These are phyloP conservation scores for Kuschelorhynchus macadamiae DNA, from an alignment of 2,888 invertebrate species.

Conservation along the genomic window DNA sequence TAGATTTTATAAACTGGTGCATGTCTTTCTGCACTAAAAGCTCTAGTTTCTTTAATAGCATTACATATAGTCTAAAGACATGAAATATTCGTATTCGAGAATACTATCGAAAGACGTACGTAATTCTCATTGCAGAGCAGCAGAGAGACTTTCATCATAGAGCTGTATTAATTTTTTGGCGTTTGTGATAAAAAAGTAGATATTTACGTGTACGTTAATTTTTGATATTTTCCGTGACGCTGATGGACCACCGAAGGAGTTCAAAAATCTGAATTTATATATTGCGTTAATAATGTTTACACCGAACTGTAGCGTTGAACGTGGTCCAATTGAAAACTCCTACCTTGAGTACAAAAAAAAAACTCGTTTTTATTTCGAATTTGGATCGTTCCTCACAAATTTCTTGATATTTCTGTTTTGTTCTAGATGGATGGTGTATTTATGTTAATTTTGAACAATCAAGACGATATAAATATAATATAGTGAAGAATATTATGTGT, in stretches of 20 bases:
- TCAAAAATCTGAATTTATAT: conserved; percentile 21
- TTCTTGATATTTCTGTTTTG: neutral
- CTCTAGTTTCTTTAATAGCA: no score
- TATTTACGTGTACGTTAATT: conserved; percentile 21
- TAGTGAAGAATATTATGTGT: no score
- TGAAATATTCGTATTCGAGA: no score
- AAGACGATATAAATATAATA: no score
- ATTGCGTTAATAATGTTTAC: no score
- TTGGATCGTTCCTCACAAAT: conserved; percentile 13
- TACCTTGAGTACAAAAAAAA: conserved; percentile 32
- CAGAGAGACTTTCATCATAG: neutral
- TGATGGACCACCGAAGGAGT: conserved; percentile 8
- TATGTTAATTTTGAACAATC: no score
- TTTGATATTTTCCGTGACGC: conserved; percentile 23
- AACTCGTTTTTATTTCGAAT: conserved; percentile 16
- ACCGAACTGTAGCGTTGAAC: conserved; percentile 14
- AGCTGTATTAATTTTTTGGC: conserved; percentile 19
- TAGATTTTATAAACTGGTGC: no score
- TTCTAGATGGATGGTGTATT: no score
- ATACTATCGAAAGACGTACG: no score
- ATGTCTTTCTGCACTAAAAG: no score
- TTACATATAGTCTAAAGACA: no score
- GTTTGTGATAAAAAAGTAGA: conserved; percentile 29
- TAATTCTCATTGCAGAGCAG: no score
- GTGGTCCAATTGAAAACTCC: conserved; percentile 23